Evolutionary conservation across 2,888 invertebrate species (phyloP).

Genomic region (Polyommatus iphigenia): DNA sequence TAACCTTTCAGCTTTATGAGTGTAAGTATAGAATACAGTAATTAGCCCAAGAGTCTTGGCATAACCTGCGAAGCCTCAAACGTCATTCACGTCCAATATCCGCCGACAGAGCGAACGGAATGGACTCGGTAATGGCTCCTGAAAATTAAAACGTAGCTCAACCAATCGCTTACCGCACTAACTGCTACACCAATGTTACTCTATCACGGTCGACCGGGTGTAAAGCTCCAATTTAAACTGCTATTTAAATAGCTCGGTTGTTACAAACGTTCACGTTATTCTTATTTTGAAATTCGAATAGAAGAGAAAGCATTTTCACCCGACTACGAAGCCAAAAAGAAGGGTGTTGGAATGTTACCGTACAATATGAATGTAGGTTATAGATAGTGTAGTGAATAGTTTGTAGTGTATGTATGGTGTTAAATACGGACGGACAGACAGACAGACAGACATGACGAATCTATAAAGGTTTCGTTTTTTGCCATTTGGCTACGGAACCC

Average conservation of each 20-base stretch:
- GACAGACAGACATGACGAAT: too few species aligned
- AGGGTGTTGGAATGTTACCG: too few species aligned
- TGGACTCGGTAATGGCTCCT: slow-evolving; percentile 28
- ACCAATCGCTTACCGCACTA: slow-evolving; percentile 16
- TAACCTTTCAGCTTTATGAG: too few species aligned
- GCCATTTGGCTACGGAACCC: too few species aligned
- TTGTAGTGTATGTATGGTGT: too few species aligned
- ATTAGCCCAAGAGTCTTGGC: background rate
- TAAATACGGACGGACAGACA: too few species aligned
- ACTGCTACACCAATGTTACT: slow-evolving; percentile 10
- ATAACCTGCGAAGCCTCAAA: slow-evolving; percentile 10
- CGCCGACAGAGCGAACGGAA: slow-evolving; percentile 26
- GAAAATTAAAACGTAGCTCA: slow-evolving; percentile 27
- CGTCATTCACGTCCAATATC: slow-evolving; percentile 35
- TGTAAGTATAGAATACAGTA: background rate
- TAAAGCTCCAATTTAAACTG: slow-evolving; percentile 11
- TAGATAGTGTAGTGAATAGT: too few species aligned
- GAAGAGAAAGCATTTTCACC: background rate
- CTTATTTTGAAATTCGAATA: background rate
- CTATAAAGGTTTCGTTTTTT: too few species aligned
- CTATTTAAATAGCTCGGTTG: background rate
- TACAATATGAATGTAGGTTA: too few species aligned
- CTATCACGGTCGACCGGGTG: background rate
- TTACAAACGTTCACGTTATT: background rate
- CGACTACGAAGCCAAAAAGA: too few species aligned